A percentile compares a stretch with the other conserved stretches of the same genome.
Conservation (phyloP, 2,888 invertebrate genomes). For the Morinoia aosen region DNA sequence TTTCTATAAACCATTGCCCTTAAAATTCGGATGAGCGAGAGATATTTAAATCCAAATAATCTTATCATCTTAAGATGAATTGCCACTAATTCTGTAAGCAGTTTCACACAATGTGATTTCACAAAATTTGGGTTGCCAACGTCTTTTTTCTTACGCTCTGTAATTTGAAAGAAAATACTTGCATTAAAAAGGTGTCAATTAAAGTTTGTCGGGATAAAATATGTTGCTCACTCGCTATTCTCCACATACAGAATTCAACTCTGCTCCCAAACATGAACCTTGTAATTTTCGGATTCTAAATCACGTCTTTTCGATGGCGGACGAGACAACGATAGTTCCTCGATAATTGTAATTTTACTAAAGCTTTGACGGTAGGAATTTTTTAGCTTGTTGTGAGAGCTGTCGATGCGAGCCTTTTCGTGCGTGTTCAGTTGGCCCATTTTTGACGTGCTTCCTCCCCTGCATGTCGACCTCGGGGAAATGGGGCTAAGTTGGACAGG, state of each 20-base stretch:
- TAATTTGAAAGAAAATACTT: not conserved
- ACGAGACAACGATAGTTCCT: slow-evolving; percentile 6
- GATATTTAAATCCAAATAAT: not conserved
- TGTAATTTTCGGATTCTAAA: not conserved
- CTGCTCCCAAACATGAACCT: not conserved
- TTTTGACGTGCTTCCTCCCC: not conserved
- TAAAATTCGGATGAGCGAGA: not conserved
- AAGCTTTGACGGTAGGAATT: slow-evolving; percentile 26
- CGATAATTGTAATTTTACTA: slow-evolving; percentile 25
- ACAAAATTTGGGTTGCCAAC: not conserved
- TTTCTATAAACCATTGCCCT: not conserved
- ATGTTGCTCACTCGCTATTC: not conserved
- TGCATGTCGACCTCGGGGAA: not conserved
- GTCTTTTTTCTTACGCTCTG: not conserved
- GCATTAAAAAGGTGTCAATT: not conserved
- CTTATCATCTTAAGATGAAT: too few species aligned
- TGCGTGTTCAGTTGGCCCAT: not conserved
- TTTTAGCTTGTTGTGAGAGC: not conserved
- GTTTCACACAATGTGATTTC: not conserved
- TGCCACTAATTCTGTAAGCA: not conserved
- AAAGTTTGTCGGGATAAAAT: not conserved
- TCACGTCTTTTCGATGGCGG: not conserved
- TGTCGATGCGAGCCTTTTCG: slow-evolving; percentile 30
- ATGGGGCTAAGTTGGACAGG: not conserved
- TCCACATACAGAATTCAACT: not conserved